Conservation (phyloP, 2,888 invertebrate genomes). For the Pyrochroa serraticornis region DNA sequence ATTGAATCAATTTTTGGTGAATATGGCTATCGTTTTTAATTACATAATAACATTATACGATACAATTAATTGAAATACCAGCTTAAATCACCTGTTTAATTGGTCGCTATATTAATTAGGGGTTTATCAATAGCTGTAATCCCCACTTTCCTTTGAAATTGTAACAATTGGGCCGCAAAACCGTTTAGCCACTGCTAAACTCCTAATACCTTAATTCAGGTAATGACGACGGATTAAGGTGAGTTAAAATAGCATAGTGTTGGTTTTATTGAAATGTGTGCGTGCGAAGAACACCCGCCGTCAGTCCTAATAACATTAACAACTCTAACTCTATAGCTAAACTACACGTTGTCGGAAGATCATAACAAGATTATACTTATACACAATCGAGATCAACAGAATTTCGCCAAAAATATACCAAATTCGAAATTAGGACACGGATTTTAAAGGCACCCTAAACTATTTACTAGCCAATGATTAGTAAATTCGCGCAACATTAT, state of each 20-base stretch:
- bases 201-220: constrained; percentile 6
- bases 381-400: constrained; percentile 25
- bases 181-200: constrained; percentile 14
- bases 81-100: constrained; percentile 15
- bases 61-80: constrained; percentile 10
- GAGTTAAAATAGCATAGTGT: constrained; percentile 17
- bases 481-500: too few relatives aligned
- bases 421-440: constrained; percentile 6
- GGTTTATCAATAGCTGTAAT: constrained; percentile 7
- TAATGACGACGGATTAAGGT: constrained; percentile 25
- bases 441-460: constrained; percentile 15
- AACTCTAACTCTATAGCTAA: constrained; percentile 11
- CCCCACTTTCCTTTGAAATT: neutral
- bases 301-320: constrained; percentile 20
- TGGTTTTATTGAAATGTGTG: constrained; percentile 12
- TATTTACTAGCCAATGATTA: neutral
- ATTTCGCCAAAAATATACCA: constrained; percentile 24
- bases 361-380: constrained; percentile 26
- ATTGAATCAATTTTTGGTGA: constrained; percentile 2
- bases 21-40: constrained; percentile 3
- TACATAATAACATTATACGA: neutral
- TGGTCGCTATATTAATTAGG: constrained; percentile 23
- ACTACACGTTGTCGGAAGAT: constrained; percentile 26
- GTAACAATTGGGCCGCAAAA: neutral
- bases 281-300: constrained; percentile 20